Conservation (phyloP, 2,797 vertebrate species). For the Pseudomugil tenellus region DNA sequence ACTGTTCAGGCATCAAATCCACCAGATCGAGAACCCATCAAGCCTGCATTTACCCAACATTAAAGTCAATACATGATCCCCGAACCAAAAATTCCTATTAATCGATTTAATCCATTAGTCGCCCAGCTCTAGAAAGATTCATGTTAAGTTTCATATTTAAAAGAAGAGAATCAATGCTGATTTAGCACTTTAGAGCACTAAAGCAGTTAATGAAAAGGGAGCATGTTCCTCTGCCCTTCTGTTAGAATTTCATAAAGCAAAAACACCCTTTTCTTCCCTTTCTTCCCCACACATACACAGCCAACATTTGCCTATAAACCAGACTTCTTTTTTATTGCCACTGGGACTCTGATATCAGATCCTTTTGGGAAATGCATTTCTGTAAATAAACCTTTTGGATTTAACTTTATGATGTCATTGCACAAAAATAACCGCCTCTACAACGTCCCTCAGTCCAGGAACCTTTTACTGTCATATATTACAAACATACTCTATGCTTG, state of each 20-base stretch:
- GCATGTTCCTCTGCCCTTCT: constrained; percentile 57
- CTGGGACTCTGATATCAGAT: constrained; percentile 11
- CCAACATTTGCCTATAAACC: constrained; percentile 18
- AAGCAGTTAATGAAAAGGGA: constrained; percentile 73
- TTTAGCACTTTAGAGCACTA: constrained; percentile 43
- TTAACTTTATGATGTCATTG: constrained; percentile 19
- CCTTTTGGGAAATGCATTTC: constrained; percentile 13
- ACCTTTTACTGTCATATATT: constrained; percentile 1
- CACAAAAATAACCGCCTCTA: constrained; percentile 8
- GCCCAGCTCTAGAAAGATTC: too few species aligned
- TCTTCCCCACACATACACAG: background rate
- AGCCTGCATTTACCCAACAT: too few species aligned
- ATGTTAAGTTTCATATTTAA: too few species aligned
- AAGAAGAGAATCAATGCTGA: too few species aligned
- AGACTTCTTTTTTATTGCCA: constrained; percentile 21
- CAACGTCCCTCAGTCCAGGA: background rate
- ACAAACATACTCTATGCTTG: background rate
- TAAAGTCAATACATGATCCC: too few species aligned
- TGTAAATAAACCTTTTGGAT: constrained; percentile 6
- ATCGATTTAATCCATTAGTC: too few species aligned
- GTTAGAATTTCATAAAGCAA: constrained; percentile 63
- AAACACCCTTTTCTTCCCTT: constrained; percentile 30
- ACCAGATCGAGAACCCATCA: too few species aligned
- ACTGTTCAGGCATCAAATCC: too few species aligned
- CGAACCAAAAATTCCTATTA: too few species aligned